Evolutionary conservation across 2,888 invertebrate species (phyloP), one percentile per base, ranked within the genome.

Genomic region (Ochropleura plecta): DNA sequence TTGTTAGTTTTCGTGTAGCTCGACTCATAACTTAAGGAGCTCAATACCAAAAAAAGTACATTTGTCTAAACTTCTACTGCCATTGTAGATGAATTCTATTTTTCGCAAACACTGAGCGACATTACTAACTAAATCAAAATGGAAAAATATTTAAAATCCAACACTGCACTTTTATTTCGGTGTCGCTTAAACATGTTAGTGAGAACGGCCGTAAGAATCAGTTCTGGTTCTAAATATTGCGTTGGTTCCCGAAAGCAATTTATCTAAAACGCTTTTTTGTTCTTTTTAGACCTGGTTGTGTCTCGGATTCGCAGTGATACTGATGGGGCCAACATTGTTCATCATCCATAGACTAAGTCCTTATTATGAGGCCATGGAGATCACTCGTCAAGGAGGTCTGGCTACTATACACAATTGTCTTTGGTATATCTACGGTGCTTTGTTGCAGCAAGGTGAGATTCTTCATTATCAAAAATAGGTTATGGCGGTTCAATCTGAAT

Each of bases 341-440:
- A 90, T 97, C 7, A 97, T 99, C 20, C 98, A 99, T 92, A 97
- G 97, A 12, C 92, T 97, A 70, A 98, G 98, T 87, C 98, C 98
- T 0, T 98, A 97, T 89, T 98, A 98, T 88, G 97, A 97, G 82
- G 97, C 97, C 68, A 96, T 97, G 92, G 97, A 97, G 64, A 96
- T 97, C 66, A 94, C 95, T 0, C 94, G 95, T 8, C 93, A 95
- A 81, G 97, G 97, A 5, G 98, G 98, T 0, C 88, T 96, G 7
- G 93, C 97, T 3, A 97, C 97, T 0, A 96, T 98, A 73, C 97
- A 97, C 89, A 98, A 98, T 89, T 98, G 98, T 88, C 96, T 98
- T 57, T 98, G 98, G 98, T 99, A 99, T 90, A 97, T 98, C 91
- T 99, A 98, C 90, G 99, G 99, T 0, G 99, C 99, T 3, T 95